Percentiles rank a stretch among this genome's conserved stretches.
These are phyloP conservation scores for Lithosia quadra DNA, from an alignment of 2,888 invertebrate genomes.

Conservation along the genomic window DNA sequence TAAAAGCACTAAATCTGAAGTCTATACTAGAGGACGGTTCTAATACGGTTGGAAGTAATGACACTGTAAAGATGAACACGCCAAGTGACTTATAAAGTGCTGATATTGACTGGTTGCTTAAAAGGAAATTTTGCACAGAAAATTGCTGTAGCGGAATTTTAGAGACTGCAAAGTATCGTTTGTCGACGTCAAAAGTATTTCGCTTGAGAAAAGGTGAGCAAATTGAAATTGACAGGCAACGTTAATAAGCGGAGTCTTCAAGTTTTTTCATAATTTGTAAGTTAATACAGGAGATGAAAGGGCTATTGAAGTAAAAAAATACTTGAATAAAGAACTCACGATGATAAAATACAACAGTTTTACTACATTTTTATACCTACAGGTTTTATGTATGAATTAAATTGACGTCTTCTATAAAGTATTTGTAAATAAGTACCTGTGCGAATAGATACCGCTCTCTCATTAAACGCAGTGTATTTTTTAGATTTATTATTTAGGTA, in stretches of 20 bases:
- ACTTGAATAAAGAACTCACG: too few relatives aligned
- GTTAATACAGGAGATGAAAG: slow-evolving; percentile 4
- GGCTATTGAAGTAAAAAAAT: background rate
- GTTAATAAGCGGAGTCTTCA: slow-evolving; percentile 5
- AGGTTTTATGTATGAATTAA: background rate
- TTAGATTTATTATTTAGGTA: too few relatives aligned
- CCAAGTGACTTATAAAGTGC: slow-evolving; percentile 8
- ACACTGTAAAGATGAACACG: background rate
- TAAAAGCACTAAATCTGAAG: background rate
- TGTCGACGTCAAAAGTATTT: slow-evolving; percentile 20
- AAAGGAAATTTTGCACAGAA: slow-evolving; percentile 10
- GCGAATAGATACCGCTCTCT: background rate
- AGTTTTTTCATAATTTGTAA: slow-evolving; percentile 5
- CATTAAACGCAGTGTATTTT: too few relatives aligned
- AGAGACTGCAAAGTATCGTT: slow-evolving; percentile 15
- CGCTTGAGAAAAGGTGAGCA: slow-evolving; percentile 9
- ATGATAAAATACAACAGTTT: background rate
- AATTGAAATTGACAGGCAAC: slow-evolving; percentile 17
- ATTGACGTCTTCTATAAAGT: background rate
- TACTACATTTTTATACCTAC: background rate
- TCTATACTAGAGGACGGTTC: background rate
- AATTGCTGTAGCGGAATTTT: slow-evolving; percentile 13
- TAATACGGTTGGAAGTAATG: background rate
- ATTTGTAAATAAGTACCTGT: background rate
- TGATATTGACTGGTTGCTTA: slow-evolving; percentile 15